phyloP scores from a whole-genome alignment of 2,797 vertebrate species.

The Hyperoplus immaculatus region DNA sequence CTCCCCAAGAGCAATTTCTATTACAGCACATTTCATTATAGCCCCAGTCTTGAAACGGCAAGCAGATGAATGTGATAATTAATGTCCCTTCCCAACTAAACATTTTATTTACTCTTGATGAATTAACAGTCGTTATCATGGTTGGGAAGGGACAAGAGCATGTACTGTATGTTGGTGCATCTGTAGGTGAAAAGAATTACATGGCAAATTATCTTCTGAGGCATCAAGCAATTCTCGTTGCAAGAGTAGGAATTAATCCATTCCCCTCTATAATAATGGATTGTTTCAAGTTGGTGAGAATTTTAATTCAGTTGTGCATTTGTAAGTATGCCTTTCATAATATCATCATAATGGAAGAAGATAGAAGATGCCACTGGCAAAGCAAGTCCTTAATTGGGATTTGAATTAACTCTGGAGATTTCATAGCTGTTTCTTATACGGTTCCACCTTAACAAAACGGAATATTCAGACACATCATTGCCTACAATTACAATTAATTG shows the following conservation, averaged over 20 bases:
- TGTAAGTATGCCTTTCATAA: conserved; percentile 77
- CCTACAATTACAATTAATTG: conserved; percentile 3
- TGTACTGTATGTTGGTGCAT: conserved; percentile 68
- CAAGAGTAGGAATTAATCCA: conserved; percentile 87
- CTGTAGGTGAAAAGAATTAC: conserved; percentile 87
- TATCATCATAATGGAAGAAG: conserved; percentile 69
- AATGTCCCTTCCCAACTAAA: conserved; percentile 91
- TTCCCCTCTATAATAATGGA: conserved; percentile 80
- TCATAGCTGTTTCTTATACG: conserved; percentile 17
- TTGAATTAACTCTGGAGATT: conserved; percentile 35
- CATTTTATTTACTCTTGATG: conserved; percentile 94
- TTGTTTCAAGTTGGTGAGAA: conserved; percentile 79
- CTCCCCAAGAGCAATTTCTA: conserved; percentile 89
- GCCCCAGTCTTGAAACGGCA: conserved; percentile 88
- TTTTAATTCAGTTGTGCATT: conserved; percentile 86
- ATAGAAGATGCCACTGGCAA: conserved; percentile 51
- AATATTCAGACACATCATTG: not conserved
- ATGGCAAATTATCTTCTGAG: conserved; percentile 88
- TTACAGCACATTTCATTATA: conserved; percentile 94
- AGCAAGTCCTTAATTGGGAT: conserved; percentile 14
- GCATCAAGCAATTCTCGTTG: conserved; percentile 82
- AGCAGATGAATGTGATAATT: conserved; percentile 93
- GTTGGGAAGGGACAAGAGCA: conserved; percentile 62
- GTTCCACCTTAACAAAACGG: not conserved
- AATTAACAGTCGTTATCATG: conserved; percentile 87